Conservation (phyloP, 2,888 invertebrate genomes). For the Apocheima hispidaria region DNA sequence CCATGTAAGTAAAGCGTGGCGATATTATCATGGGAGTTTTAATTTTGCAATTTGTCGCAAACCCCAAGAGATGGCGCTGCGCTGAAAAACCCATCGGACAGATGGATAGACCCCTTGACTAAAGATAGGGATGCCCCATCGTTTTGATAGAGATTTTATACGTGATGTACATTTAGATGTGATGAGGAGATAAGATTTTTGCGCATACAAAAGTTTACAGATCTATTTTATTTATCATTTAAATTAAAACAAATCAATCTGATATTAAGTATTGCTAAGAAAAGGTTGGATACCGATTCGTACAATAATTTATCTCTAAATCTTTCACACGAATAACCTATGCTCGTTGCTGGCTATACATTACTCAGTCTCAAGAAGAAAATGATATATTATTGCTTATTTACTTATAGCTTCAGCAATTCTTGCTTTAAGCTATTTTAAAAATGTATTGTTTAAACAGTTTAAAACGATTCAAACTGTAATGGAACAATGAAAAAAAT, state of each 20-base stretch:
- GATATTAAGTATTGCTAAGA: not conserved
- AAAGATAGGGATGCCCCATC: slow-evolving; percentile 5
- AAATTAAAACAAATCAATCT: not conserved
- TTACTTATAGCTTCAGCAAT: no score
- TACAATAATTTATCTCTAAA: not conserved
- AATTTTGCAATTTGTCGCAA: slow-evolving; percentile 80
- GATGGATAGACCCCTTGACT: slow-evolving; percentile 45
- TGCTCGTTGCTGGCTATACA: not conserved
- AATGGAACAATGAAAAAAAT: no score
- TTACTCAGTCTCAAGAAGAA: no score
- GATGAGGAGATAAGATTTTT: slow-evolving; percentile 62
- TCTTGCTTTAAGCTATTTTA: no score
- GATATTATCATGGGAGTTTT: slow-evolving; percentile 78
- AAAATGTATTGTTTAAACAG: no score
- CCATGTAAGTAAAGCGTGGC: slow-evolving; percentile 28
- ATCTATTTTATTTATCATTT: not conserved
- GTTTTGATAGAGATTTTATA: slow-evolving; percentile 47
- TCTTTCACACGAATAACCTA: not conserved
- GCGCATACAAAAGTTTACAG: slow-evolving; percentile 37
- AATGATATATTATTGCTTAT: no score
- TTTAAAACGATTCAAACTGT: no score
- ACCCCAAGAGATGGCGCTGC: slow-evolving; percentile 47
- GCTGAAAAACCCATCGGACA: slow-evolving; percentile 44
- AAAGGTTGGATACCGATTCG: not conserved
- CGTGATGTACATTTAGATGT: slow-evolving; percentile 67